phyloP scores from a whole-genome alignment of 1,140 invertebrate species.

The Drosophila fuyamai region DNA sequence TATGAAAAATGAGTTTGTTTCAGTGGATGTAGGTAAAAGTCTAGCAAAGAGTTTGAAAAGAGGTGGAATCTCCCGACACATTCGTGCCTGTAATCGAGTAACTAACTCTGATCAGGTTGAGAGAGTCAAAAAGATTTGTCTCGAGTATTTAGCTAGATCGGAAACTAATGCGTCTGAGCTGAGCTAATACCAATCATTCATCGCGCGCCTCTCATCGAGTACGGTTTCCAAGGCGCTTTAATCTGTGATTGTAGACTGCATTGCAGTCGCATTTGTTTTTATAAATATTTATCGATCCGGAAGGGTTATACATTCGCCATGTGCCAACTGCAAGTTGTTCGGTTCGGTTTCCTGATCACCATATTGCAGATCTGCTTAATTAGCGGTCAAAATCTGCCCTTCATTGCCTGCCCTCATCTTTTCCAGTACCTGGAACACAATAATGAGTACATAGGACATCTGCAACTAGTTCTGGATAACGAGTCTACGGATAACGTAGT shows the following conservation, averaged over 20 bases:
- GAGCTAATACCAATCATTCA: slow-evolving; percentile 37
- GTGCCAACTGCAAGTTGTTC: slow-evolving; percentile 7
- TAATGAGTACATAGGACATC: slow-evolving; percentile 46
- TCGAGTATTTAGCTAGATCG: slow-evolving; percentile 10
- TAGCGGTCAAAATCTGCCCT: slow-evolving; percentile 43
- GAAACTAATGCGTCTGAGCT: slow-evolving; percentile 4
- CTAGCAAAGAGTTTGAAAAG: no score
- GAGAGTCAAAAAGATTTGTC: slow-evolving; percentile 19
- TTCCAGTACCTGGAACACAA: slow-evolving; percentile 53
- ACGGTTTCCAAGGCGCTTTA: slow-evolving; percentile 16
- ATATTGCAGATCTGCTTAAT: background rate
- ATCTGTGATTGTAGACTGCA: slow-evolving; percentile 3
- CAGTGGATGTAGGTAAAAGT: no score
- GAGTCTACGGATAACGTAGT: slow-evolving; percentile 32
- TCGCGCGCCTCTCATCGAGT: slow-evolving; percentile 32
- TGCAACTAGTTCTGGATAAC: slow-evolving; percentile 40
- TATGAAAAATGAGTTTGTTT: no score
- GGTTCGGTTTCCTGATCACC: slow-evolving; percentile 21
- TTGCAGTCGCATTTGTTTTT: slow-evolving; percentile 17
- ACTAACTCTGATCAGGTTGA: slow-evolving; percentile 20
- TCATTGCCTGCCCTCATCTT: slow-evolving; percentile 51
- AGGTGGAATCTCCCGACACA: background rate
- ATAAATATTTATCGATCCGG: slow-evolving; percentile 11
- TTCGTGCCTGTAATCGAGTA: slow-evolving; percentile 12
- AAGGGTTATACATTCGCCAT: slow-evolving; percentile 12